A percentile compares a stretch with the other conserved stretches of the same genome.
Evolutionary conservation across 1,140 invertebrate species (phyloP).

Genomic region (Wiebesia pumilae): DNA sequence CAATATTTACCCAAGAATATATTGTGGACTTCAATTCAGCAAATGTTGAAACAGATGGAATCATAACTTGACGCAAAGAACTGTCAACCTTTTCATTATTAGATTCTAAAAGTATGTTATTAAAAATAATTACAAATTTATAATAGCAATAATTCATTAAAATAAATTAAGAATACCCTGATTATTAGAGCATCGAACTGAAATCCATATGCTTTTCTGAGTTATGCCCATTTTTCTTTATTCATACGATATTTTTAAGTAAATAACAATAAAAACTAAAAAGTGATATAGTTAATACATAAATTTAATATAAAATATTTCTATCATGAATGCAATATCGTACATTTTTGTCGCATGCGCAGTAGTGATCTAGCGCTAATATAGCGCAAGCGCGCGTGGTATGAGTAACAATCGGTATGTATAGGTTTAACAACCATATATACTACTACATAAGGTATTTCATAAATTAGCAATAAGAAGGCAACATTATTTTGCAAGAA

Average conservation of each 20-base stretch:
- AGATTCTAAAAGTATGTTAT: conserved; percentile 12
- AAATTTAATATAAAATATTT: no score
- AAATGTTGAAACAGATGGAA: conserved; percentile 60
- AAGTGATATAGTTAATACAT: no score
- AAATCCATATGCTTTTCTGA: conserved; percentile 65
- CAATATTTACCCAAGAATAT: conserved; percentile 60
- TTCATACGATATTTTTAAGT: background rate
- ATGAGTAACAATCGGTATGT: no score
- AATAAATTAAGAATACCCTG: conserved; percentile 60
- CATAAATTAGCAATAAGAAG: no score
- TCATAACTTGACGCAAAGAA: conserved; percentile 57
- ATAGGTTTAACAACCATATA: no score
- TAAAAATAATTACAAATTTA: conserved; percentile 10
- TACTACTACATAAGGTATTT: no score
- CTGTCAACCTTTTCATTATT: conserved; percentile 39
- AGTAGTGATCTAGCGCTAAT: no score
- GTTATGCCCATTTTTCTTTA: conserved; percentile 64
- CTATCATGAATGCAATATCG: no score
- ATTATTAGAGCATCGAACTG: conserved; percentile 66
- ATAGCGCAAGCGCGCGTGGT: no score
- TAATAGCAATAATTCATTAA: conserved; percentile 50
- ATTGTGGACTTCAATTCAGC: conserved; percentile 63
- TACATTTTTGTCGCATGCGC: no score
- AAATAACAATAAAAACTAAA: background rate
- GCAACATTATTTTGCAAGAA: no score